Base-by-base conservation (phyloP, 2,797 vertebrate genomes). In the Scolopax rusticola region DNA sequence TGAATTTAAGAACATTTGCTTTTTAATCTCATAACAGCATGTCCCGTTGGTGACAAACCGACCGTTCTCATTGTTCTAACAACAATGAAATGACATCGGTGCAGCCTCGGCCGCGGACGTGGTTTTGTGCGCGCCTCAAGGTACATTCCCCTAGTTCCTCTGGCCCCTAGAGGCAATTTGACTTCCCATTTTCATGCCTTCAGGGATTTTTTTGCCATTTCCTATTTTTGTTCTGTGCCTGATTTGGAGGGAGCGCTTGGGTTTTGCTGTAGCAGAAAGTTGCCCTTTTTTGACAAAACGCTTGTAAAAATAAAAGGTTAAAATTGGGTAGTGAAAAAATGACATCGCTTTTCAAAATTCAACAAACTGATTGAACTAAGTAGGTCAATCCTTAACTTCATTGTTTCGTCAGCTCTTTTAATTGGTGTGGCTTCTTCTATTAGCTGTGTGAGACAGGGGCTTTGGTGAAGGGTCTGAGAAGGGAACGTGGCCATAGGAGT, bases 201-300 rank as follows among this genome's bases (percentile, higher is more conserved):
- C 24, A 8, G 59, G 57, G 51, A 17, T 51, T 33, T n/a, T 90
- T 85, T 67, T 56, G 9, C 24, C 36, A n/a, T 90, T 94, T 95
- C 88, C 80, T 90, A 15, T 56, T 88, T 94, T 91, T 93, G 64
- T 91, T 93, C 76, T 71, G 10, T 36, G 11, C 43, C 69, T n/a
- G 9, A 43, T 85, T 82, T 69, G 71, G 60, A 63, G 47, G 54
- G 32, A 50, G 12, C 6, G 8, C 82, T 79, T 73, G 54, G 50
- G 19, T 25, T 78, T 77, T 84, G 56, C n/a, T 71, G n/a, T 65
- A 88, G 79, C 40, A 61, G 57, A 71, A 59, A 6, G 28, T 79
- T 65, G 30, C 19, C 0, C 0, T 3, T 16, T 71, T 74, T 71
- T 78, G 12, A 45, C 67, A 41, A 61, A 94, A 86, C 11, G 6